Evolutionary conservation across 1,140 invertebrate genomes (phyloP).

Genomic region (Drosophila orosa): DNA sequence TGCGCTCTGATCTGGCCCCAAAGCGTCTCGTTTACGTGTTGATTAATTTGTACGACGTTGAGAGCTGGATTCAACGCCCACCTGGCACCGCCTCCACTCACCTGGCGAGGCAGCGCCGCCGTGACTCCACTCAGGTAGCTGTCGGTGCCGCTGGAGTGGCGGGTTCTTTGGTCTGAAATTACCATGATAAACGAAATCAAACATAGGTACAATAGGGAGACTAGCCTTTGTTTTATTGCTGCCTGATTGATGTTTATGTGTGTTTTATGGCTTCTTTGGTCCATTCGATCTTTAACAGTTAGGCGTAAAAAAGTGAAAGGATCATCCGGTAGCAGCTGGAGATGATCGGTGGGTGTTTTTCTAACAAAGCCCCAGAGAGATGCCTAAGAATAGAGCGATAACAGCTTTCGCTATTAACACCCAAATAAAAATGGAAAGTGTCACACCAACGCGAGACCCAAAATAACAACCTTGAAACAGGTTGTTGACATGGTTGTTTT

Average conservation of each 20-base stretch:
- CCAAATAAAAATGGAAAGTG: slow-evolving; percentile 66
- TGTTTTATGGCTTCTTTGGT: slow-evolving; percentile 1
- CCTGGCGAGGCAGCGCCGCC: not conserved
- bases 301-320: slow-evolving; percentile 72
- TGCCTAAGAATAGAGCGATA: slow-evolving; percentile 8
- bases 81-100: slow-evolving; percentile 40
- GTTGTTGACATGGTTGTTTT: slow-evolving; percentile 12
- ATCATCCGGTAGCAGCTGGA: slow-evolving; percentile 52
- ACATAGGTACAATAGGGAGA: slow-evolving; percentile 3
- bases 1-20: slow-evolving; percentile 42
- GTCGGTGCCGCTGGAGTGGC: slow-evolving; percentile 11
- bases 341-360: slow-evolving; percentile 41
- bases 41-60: slow-evolving; percentile 77
- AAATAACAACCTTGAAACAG: slow-evolving; percentile 71
- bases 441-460: slow-evolving; percentile 50
- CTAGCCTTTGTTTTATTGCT: slow-evolving; percentile 51
- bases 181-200: slow-evolving; percentile 55
- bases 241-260: slow-evolving; percentile 70
- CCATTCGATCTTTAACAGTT: slow-evolving; percentile 49
- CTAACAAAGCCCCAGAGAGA: slow-evolving; percentile 14
- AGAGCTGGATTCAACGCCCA: slow-evolving; percentile 61
- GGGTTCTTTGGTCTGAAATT: slow-evolving; percentile 41
- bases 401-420: slow-evolving; percentile 58
- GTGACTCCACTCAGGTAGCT: slow-evolving; percentile 35
- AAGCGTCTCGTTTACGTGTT: slow-evolving; percentile 62